These are phyloP conservation scores for Drepana falcataria DNA, from an alignment of 2,888 invertebrate genomes.

Conservation along the genomic window DNA sequence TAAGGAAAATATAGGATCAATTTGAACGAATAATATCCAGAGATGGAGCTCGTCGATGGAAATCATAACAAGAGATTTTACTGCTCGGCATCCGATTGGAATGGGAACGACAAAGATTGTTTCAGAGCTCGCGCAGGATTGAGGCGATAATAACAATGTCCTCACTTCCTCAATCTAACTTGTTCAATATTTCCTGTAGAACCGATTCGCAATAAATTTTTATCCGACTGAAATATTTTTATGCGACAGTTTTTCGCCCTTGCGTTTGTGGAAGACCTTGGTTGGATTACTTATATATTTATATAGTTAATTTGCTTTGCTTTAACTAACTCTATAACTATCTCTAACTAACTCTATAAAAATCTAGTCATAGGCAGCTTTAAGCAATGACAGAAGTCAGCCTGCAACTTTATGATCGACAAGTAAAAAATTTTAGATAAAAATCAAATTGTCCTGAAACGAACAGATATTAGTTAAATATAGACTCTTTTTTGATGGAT, in stretches of 20 bases:
- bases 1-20: conserved; percentile 11
- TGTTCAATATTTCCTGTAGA: conserved; percentile 63
- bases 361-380: no score
- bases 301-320: neutral
- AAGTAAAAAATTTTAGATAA: neutral
- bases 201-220: conserved; percentile 57
- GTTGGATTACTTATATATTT: neutral
- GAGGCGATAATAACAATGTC: conserved; percentile 73
- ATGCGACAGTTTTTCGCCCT: conserved; percentile 13
- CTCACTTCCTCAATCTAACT: conserved; percentile 72
- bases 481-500: neutral
- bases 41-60: conserved; percentile 48
- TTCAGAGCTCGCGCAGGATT: conserved; percentile 55
- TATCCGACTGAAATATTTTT: conserved; percentile 38
- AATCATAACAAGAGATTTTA: conserved; percentile 65
- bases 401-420: no score
- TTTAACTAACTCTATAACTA: neutral
- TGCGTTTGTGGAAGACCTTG: conserved; percentile 1
- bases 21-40: conserved; percentile 41
- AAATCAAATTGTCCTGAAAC: neutral
- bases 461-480: conserved; percentile 1
- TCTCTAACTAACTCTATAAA: neutral
- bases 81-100: conserved; percentile 55
- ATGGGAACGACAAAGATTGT: conserved; percentile 60
- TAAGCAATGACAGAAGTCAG: no score